A percentile compares a stretch with the other conserved stretches of the same genome.
Conservation (phyloP, 1,140 invertebrate species). For the Drosophila elegans region DNA sequence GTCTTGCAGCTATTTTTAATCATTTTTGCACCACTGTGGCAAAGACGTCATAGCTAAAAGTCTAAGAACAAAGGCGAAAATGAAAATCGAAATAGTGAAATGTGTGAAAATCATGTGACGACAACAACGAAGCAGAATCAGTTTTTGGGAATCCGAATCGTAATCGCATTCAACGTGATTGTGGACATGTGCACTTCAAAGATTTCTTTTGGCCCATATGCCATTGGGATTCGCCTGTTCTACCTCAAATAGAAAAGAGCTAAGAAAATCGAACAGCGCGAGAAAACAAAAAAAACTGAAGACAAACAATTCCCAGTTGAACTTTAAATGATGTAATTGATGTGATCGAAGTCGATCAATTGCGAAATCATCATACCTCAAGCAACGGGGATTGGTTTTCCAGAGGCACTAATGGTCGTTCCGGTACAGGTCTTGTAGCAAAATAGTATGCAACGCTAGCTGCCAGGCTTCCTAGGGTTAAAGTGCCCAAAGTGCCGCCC, state of each 20-base stretch:
- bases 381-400: slow-evolving; percentile 89
- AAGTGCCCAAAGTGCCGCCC: slow-evolving; percentile 90
- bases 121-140: slow-evolving; percentile 68
- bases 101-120: slow-evolving; percentile 74
- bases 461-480: slow-evolving; percentile 90
- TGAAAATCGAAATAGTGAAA: slow-evolving; percentile 47
- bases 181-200: slow-evolving; percentile 78
- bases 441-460: slow-evolving; percentile 90
- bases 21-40: slow-evolving; percentile 64
- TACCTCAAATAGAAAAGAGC: slow-evolving; percentile 52
- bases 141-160: slow-evolving; percentile 31
- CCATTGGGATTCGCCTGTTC: slow-evolving; percentile 43
- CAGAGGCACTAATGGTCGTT: slow-evolving; percentile 91
- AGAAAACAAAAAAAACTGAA: slow-evolving; percentile 21
- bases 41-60: slow-evolving; percentile 60
- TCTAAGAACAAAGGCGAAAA: slow-evolving; percentile 42
- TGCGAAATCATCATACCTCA: slow-evolving; percentile 87
- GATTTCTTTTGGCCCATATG: slow-evolving; percentile 34
- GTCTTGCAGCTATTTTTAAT: slow-evolving; percentile 32
- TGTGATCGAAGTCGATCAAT: slow-evolving; percentile 22
- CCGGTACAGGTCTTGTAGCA: slow-evolving; percentile 89
- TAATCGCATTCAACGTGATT: slow-evolving; percentile 46
- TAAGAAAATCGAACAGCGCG: slow-evolving; percentile 4
- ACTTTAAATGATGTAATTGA: slow-evolving; percentile 65
- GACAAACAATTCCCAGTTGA: slow-evolving; percentile 39